These are phyloP conservation scores for Ranitomeya variabilis DNA, from an alignment of 2,113 vertebrate genomes.

Conservation along the genomic window DNA sequence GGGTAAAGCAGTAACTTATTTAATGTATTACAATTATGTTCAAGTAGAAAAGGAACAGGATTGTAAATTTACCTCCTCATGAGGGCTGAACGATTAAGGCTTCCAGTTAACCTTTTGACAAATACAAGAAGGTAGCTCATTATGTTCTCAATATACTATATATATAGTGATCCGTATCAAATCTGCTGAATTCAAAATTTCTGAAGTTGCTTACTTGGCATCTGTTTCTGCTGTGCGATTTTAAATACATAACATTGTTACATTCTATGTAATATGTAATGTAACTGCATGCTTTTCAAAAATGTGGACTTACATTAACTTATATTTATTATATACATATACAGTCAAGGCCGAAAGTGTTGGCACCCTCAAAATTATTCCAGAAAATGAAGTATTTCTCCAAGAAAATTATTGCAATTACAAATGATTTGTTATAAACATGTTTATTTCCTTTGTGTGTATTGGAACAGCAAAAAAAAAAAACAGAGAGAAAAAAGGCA, in stretches of 20 bases:
- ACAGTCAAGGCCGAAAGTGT: too few species aligned
- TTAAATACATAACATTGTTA: not conserved
- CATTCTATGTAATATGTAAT: not conserved
- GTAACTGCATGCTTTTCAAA: too few species aligned
- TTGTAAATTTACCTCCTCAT: slow-evolving; percentile 6
- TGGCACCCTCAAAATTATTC: too few species aligned
- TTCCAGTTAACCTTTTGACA: not conserved
- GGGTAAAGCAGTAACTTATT: slow-evolving; percentile 31
- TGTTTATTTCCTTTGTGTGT: too few species aligned
- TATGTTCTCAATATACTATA: not conserved
- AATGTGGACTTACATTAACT: not conserved
- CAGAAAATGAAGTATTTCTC: too few species aligned
- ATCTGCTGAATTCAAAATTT: not conserved
- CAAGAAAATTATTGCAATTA: too few species aligned
- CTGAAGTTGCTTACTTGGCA: not conserved
- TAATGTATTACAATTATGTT: slow-evolving; percentile 21
- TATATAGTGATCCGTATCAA: not conserved
- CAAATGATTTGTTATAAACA: too few species aligned
- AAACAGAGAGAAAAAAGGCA: too few species aligned
- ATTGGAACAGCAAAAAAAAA: too few species aligned
- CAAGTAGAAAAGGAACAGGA: not conserved
- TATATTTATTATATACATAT: not conserved
- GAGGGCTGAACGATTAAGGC: not conserved
- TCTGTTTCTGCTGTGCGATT: not conserved
- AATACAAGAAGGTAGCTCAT: not conserved